Conservation (phyloP, 1,140 invertebrate genomes). For the Apis laboriosa region DNA sequence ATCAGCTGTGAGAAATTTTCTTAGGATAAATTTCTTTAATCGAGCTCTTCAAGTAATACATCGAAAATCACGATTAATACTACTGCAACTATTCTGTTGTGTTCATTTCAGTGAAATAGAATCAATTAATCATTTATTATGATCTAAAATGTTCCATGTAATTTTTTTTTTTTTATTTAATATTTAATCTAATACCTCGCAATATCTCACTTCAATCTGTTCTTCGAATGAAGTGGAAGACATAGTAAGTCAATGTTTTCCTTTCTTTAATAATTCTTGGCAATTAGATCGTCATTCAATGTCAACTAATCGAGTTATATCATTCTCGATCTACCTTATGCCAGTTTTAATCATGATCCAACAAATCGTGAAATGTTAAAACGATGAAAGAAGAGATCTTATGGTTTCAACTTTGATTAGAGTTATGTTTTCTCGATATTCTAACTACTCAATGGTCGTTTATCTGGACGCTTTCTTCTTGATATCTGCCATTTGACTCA, state of each 20-base stretch:
- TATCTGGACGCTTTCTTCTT: conserved; percentile 29
- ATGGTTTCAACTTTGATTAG: background rate
- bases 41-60: background rate
- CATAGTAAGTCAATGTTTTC: background rate
- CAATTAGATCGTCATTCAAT: background rate
- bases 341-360: background rate
- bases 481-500: conserved; percentile 5
- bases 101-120: background rate
- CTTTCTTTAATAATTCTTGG: background rate
- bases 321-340: background rate
- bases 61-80: background rate
- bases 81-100: background rate
- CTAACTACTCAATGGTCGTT: background rate
- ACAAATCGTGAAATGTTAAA: background rate
- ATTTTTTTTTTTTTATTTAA: background rate
- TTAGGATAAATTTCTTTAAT: conserved; percentile 3
- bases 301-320: background rate
- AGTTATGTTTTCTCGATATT: conserved; percentile 5
- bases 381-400: background rate
- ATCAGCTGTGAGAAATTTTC: conserved; percentile 22
- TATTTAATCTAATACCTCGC: background rate
- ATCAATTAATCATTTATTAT: background rate
- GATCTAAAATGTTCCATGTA: background rate
- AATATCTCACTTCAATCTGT: background rate
- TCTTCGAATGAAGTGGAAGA: background rate